phyloP scores from a whole-genome alignment of 2,113 vertebrate genomes.

The Siniperca chuatsi region DNA sequence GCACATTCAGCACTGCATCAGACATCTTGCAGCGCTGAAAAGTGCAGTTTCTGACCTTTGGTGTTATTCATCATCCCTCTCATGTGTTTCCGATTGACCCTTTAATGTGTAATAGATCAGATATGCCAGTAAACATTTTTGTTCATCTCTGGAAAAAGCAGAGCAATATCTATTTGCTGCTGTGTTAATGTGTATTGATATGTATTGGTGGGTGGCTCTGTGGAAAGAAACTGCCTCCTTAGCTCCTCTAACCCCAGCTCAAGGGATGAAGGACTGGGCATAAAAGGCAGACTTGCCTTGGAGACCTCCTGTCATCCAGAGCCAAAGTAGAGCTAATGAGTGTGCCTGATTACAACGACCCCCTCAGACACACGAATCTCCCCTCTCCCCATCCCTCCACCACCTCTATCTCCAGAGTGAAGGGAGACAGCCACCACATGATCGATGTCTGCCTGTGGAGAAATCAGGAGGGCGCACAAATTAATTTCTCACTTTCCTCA shows the following conservation, averaged over 20 bases:
- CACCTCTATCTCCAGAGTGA: slow-evolving; percentile 75
- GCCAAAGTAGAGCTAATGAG: slow-evolving; percentile 82
- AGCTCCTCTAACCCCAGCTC: slow-evolving; percentile 65
- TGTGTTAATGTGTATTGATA: slow-evolving; percentile 62
- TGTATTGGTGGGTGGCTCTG: slow-evolving; percentile 53
- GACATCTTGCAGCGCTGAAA: not conserved
- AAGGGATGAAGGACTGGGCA: slow-evolving; percentile 73
- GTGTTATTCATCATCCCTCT: not conserved
- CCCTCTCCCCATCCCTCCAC: slow-evolving; percentile 58
- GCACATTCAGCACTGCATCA: not conserved
- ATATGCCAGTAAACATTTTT: slow-evolving; percentile 1
- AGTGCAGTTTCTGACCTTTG: not conserved
- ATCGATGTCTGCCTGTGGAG: slow-evolving; percentile 86
- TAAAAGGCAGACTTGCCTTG: slow-evolving; percentile 74
- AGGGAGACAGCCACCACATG: slow-evolving; percentile 77
- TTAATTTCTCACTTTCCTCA: slow-evolving; percentile 86
- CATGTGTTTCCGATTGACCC: not conserved
- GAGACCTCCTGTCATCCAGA: slow-evolving; percentile 81
- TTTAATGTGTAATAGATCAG: slow-evolving; percentile 13
- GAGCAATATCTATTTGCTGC: slow-evolving; percentile 30
- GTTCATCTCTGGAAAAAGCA: slow-evolving; percentile 15
- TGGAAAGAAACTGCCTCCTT: slow-evolving; percentile 54
- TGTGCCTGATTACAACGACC: slow-evolving; percentile 83
- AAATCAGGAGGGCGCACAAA: slow-evolving; percentile 84
- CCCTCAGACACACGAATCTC: slow-evolving; percentile 79